Evolutionary conservation across 2,113 vertebrate species (phyloP).

Genomic region (Silurus asotus): DNA sequence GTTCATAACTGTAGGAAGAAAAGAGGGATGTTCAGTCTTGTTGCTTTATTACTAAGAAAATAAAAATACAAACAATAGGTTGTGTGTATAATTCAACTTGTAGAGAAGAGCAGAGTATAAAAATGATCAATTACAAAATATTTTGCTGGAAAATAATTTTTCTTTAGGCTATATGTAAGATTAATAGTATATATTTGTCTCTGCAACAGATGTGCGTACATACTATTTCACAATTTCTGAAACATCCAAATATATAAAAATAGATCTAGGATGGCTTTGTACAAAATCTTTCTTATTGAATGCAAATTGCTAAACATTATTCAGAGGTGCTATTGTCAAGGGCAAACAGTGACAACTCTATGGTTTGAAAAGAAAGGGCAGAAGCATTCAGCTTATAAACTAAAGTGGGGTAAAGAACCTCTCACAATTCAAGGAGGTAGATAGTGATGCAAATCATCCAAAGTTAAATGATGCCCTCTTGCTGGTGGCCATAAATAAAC

Average conservation of each 20-base stretch:
- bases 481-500: conserved; percentile 61
- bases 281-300: not conserved
- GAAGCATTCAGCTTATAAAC: conserved; percentile 31
- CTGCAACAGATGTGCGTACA: not conserved
- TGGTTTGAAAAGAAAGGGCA: conserved; percentile 21
- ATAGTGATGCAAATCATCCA: conserved; percentile 63
- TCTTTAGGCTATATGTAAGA: not conserved
- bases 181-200: not conserved
- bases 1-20: not conserved
- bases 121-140: not conserved
- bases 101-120: not conserved
- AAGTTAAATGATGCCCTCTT: conserved; percentile 48
- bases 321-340: conserved; percentile 36
- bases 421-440: conserved; percentile 50
- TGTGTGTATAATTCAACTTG: conserved; percentile 1
- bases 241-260: not conserved
- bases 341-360: conserved; percentile 30
- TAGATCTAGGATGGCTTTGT: not conserved
- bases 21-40: not conserved
- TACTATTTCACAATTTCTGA: not conserved
- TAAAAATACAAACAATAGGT: not conserved
- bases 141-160: not conserved
- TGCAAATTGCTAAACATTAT: conserved; percentile 20
- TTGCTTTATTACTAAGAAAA: not conserved
- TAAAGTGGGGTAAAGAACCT: conserved; percentile 33